Conservation (phyloP, 2,113 vertebrate genomes). For the Zapus hudsonius region DNA sequence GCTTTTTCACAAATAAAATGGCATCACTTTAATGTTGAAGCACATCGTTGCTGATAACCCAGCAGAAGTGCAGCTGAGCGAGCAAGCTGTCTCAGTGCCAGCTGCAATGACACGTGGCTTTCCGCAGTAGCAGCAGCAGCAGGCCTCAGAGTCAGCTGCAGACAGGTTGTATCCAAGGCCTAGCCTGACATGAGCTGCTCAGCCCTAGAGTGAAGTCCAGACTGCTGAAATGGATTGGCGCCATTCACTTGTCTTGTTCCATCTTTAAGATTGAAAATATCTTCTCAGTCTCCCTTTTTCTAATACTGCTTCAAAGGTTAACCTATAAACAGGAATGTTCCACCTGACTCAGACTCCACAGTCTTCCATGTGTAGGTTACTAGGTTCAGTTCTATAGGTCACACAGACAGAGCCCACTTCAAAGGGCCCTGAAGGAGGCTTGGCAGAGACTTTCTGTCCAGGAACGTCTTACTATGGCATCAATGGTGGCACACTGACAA, state of each 20-base stretch:
- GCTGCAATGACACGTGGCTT: not conserved
- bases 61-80: not conserved
- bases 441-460: not conserved
- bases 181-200: not conserved
- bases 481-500: not conserved
- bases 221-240: not conserved
- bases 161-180: not conserved
- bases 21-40: not conserved
- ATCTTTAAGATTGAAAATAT: not conserved
- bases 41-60: not conserved
- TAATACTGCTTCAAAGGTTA: not conserved
- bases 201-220: not conserved
- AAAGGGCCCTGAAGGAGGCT: not conserved
- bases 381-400: not conserved
- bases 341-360: not conserved
- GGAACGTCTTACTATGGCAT: not conserved
- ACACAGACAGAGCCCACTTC: not conserved
- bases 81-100: not conserved
- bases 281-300: not conserved
- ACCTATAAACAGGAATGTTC: not conserved
- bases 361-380: not conserved
- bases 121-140: not conserved
- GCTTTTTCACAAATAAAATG: conserved; percentile 8
- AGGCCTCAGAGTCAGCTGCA: not conserved
- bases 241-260: not conserved